Conservation (phyloP, 2,113 vertebrate species). For the Eudyptes chrysolophus region DNA sequence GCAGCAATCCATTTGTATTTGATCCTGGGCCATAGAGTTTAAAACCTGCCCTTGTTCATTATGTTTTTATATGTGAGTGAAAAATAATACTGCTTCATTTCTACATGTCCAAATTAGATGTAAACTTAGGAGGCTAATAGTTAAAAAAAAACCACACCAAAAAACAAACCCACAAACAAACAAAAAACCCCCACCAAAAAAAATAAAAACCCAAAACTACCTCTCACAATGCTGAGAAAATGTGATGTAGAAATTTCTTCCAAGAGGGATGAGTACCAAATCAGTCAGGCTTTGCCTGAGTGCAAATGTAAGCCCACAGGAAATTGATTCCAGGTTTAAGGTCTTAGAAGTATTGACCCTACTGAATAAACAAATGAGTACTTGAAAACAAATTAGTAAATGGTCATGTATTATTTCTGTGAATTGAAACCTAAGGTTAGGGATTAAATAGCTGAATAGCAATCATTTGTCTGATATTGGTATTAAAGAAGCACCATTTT, state of each 20-base stretch:
- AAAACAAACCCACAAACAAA: neutral
- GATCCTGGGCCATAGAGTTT: neutral
- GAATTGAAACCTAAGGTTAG: neutral
- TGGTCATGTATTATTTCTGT: neutral
- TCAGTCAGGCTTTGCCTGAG: neutral
- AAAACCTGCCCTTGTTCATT: neutral
- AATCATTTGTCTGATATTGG: neutral
- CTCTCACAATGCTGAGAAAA: neutral
- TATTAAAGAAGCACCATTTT: neutral
- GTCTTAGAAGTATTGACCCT: neutral
- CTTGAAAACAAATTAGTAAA: neutral
- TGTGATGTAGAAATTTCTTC: neutral
- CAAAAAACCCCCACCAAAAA: neutral
- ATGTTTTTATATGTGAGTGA: neutral
- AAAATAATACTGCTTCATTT: neutral
- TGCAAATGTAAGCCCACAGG: neutral
- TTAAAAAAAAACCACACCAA: neutral
- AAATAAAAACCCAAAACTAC: neutral
- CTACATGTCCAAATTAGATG: neutral
- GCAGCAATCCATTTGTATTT: neutral
- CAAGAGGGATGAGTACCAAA: neutral
- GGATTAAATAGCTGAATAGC: neutral
- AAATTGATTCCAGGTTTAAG: neutral
- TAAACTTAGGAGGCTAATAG: neutral
- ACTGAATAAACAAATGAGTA: neutral